Evolutionary conservation across 92 coral and sea anemone species (phyloP), one percentile per base, ranked within the genome.

Genomic region (Diadumene lineata): DNA sequence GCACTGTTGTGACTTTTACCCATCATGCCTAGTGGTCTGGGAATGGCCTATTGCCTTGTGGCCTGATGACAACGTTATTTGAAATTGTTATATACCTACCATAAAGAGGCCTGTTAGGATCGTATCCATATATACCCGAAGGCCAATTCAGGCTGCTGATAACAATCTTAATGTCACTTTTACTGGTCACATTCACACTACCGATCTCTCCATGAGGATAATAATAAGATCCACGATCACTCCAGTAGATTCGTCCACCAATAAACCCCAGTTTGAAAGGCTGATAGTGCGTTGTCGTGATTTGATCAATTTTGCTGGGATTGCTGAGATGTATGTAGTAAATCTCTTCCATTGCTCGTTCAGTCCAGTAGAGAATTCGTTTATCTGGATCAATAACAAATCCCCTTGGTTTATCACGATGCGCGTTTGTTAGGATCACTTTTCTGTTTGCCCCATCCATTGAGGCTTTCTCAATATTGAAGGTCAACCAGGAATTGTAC

Each of bases 401-500:
- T 2, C 79, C 79, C 24, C 46, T 60, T 60, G 79, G 70, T 28
- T 21, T 48, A n/a, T 58, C 50, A 16, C 55, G 25, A 27, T 8
- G 18, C 0, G 29, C 19, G 1, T 44, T 33, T 19, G 79, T 22
- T 11, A 74, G 19, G 29, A 74, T 43, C 27, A 60, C 79, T 25
- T 26, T 23, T 62, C 79, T 74, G 48, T 74, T 23, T 4, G 70
- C 24, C 9, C 79, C 79, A 62, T 74, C 79, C 79, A 74, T 74
- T 1, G 79, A 60, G 0, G 79, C 31, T 44, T 55, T 74, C 48
- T 74, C 79, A 30, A 74, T 74, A 21, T 60, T 46, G 21, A 50
- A 17, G 7, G 26, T 11, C 28, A 18, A 6, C 48, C 48, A 46
- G 57, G 31, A 0, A 27, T 33, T 25, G 60, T 25, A 44, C 25